phyloP scores from a whole-genome alignment of 2,888 invertebrate species.

The Limenitis camilla region DNA sequence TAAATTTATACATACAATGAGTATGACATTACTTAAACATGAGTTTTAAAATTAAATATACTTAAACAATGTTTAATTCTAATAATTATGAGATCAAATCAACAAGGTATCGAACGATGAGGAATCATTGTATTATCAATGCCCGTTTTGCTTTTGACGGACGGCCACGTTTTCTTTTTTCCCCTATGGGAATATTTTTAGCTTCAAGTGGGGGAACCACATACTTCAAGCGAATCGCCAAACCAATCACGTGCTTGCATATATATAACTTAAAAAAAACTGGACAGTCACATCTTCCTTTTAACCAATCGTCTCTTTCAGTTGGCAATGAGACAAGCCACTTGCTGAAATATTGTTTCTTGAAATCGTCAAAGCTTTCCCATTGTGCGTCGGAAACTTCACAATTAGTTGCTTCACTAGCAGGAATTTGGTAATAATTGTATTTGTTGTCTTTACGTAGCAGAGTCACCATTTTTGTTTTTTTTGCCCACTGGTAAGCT shows the following conservation, averaged over 20 bases:
- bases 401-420: not conserved
- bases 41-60: too few species aligned
- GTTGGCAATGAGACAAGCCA: slow-evolving; percentile 5
- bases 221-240: slow-evolving; percentile 20
- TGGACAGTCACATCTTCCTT: slow-evolving; percentile 6
- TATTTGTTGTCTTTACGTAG: slow-evolving; percentile 13
- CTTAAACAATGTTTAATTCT: too few species aligned
- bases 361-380: slow-evolving; percentile 6
- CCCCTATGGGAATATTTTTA: slow-evolving; percentile 7
- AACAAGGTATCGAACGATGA: too few species aligned
- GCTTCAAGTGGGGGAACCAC: slow-evolving; percentile 15
- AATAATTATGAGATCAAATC: too few species aligned
- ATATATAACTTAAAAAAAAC: slow-evolving; percentile 3
- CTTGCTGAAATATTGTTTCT: slow-evolving; percentile 7
- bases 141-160: slow-evolving; percentile 3
- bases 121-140: slow-evolving; percentile 4
- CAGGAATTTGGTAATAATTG: slow-evolving; percentile 13
- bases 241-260: slow-evolving; percentile 3
- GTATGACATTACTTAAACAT: too few species aligned
- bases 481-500: slow-evolving; percentile 18
- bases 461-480: slow-evolving; percentile 6
- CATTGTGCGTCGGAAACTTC: not conserved
- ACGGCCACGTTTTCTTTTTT: slow-evolving; percentile 7
- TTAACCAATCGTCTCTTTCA: slow-evolving; percentile 4
- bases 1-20: too few species aligned